Evolutionary conservation across 2,888 invertebrate species (phyloP).

Genomic region (Argyra leucocephala): DNA sequence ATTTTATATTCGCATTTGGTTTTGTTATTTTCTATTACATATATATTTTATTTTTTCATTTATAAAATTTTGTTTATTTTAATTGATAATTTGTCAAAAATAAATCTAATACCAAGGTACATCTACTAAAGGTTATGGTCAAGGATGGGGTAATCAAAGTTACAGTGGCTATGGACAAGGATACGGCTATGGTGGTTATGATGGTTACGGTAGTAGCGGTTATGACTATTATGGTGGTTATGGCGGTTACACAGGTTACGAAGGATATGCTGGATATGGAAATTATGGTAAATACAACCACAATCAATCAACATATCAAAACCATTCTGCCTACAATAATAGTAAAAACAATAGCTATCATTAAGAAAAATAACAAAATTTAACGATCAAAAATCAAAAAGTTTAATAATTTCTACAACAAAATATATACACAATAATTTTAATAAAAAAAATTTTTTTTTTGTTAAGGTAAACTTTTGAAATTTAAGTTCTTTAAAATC

Average conservation of each 20-base stretch:
- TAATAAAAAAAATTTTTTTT: too few relatives aligned
- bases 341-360: conserved; percentile 38
- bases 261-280: conserved; percentile 65
- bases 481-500: too few relatives aligned
- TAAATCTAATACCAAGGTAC: conserved; percentile 29
- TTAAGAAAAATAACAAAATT: conserved; percentile 29
- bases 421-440: too few relatives aligned
- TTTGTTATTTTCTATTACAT: background rate
- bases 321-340: conserved; percentile 40
- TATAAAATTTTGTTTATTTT: background rate
- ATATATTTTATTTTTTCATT: background rate
- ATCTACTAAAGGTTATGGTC: conserved; percentile 44
- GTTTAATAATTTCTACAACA: conserved; percentile 23
- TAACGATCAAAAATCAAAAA: conserved; percentile 25
- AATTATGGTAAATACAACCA: conserved; percentile 56
- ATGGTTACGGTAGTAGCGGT: conserved; percentile 62
- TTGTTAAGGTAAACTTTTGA: too few relatives aligned
- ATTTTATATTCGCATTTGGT: background rate
- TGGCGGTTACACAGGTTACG: conserved; percentile 69
- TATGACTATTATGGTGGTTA: conserved; percentile 67
- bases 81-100: background rate
- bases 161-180: conserved; percentile 60
- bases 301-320: conserved; percentile 23
- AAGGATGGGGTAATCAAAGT: conserved; percentile 57
- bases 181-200: conserved; percentile 59